Conservation (phyloP, 2,888 invertebrate species). For the Pandemis cinnamomeana region DNA sequence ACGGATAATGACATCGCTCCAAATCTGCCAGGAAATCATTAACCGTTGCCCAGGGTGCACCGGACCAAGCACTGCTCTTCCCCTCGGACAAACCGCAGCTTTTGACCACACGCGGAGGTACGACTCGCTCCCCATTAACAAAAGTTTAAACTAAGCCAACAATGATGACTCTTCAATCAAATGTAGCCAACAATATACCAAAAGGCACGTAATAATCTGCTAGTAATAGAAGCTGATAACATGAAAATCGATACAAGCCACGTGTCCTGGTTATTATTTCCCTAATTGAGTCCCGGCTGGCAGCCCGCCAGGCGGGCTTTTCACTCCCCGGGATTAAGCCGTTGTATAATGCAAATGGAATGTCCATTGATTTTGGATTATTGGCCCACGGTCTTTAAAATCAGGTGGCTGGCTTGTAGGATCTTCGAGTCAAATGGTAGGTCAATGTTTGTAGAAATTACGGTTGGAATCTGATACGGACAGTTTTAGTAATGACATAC, state of each 20-base stretch:
- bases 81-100: too few species aligned
- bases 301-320: conserved; percentile 59
- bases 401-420: neutral
- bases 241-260: conserved; percentile 54
- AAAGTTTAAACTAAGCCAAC: too few species aligned
- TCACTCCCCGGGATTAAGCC: conserved; percentile 59
- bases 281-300: conserved; percentile 69
- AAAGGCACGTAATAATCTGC: neutral
- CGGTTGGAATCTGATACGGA: neutral
- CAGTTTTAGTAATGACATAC: neutral
- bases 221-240: conserved; percentile 43
- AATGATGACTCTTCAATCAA: too few species aligned
- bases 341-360: conserved; percentile 49
- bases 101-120: too few species aligned
- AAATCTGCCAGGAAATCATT: too few species aligned
- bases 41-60: too few species aligned
- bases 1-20: too few species aligned
- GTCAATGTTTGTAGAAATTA: neutral
- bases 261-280: conserved; percentile 60
- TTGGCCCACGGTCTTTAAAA: conserved; percentile 33
- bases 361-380: conserved; percentile 63
- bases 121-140: too few species aligned
- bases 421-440: neutral
- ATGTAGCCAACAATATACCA: neutral
- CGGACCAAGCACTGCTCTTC: too few species aligned